phyloP scores from a whole-genome alignment of 2,888 invertebrate genomes.

The Zygaena filipendulae region DNA sequence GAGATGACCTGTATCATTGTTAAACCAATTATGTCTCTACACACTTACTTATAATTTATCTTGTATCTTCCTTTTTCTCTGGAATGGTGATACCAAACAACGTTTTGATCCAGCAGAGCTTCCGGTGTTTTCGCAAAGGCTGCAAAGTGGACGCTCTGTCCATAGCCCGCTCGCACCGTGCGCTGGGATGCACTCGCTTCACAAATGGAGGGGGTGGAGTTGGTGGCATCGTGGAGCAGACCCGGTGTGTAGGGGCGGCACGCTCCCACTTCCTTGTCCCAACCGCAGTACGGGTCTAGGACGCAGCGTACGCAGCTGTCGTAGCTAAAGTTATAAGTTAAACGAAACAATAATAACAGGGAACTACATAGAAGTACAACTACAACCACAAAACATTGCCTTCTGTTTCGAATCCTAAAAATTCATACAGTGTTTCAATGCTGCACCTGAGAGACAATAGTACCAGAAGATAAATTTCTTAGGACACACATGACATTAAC shows the following conservation, averaged over 20 bases:
- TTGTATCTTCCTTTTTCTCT: conserved; percentile 65
- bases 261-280: conserved; percentile 71
- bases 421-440: too few relatives aligned
- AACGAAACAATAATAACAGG: too few relatives aligned
- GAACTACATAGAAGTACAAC: too few relatives aligned
- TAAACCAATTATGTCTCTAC: background rate
- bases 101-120: conserved; percentile 51
- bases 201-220: conserved; percentile 68
- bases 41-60: conserved; percentile 65
- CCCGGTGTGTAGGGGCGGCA: conserved; percentile 69
- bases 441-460: too few relatives aligned
- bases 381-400: too few relatives aligned
- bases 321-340: conserved; percentile 38
- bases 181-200: conserved; percentile 66
- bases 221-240: conserved; percentile 70
- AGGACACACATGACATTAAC: too few relatives aligned
- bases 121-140: conserved; percentile 64
- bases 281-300: conserved; percentile 76
- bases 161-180: conserved; percentile 70
- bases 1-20: too few relatives aligned
- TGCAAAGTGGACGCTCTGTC: conserved; percentile 71
- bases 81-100: conserved; percentile 64
- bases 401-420: too few relatives aligned
- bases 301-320: conserved; percentile 73
- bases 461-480: too few relatives aligned